phyloP scores from a whole-genome alignment of 2,113 vertebrate species.

The Corythornis cristatus region DNA sequence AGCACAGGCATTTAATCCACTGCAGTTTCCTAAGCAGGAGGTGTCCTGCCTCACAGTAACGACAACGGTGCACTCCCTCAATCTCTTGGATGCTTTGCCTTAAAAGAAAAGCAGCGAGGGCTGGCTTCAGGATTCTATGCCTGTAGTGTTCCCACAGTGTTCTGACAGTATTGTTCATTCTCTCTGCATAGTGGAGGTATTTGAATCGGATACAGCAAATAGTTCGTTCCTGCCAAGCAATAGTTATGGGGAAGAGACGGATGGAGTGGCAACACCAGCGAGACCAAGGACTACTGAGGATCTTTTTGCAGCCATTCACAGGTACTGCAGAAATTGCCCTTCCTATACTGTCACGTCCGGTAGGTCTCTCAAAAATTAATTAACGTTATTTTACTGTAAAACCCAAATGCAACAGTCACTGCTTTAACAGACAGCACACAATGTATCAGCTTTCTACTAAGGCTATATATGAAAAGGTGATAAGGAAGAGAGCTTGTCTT shows the following conservation, averaged over 20 bases:
- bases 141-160: fast-evolving
- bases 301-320: constrained; percentile 98
- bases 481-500: not conserved
- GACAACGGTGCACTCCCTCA: not conserved
- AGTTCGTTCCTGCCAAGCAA: constrained; percentile 66
- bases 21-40: not conserved
- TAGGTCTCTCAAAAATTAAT: not conserved
- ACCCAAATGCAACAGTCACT: not conserved
- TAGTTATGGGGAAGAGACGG: constrained; percentile 64
- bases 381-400: not conserved
- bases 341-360: not conserved
- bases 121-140: not conserved
- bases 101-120: not conserved
- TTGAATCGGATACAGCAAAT: constrained; percentile 71
- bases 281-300: constrained; percentile 94
- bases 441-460: not conserved
- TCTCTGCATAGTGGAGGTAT: constrained; percentile 81
- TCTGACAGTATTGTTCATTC: not conserved
- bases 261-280: constrained; percentile 83
- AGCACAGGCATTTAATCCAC: not conserved
- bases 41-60: not conserved
- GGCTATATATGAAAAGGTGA: not conserved
- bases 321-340: constrained; percentile 74
- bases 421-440: not conserved
- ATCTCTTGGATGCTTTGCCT: not conserved